phyloP scores from a whole-genome alignment of 2,113 vertebrate species.

The Gobio gobio region DNA sequence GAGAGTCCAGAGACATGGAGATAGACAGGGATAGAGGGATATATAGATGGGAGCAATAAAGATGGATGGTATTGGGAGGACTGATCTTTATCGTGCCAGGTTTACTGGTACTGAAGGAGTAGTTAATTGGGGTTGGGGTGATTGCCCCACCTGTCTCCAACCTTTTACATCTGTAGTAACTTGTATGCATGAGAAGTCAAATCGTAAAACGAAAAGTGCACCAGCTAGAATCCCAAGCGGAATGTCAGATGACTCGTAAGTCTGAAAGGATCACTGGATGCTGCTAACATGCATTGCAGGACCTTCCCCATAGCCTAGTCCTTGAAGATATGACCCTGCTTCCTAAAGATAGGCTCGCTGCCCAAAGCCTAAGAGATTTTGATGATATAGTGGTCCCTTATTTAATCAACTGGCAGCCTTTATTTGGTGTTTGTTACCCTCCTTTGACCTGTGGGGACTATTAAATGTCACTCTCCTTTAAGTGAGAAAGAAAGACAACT shows the following conservation, averaged over 20 bases:
- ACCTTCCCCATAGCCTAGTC: conserved; percentile 22
- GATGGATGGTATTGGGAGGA: conserved; percentile 24
- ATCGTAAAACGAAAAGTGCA: conserved; percentile 1
- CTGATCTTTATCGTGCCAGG: conserved; percentile 26
- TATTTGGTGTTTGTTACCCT: conserved; percentile 81
- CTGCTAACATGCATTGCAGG: conserved; percentile 5
- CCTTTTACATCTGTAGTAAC: conserved; percentile 32
- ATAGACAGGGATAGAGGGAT: conserved; percentile 13
- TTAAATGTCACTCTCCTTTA: conserved; percentile 80
- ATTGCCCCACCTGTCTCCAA: conserved; percentile 42
- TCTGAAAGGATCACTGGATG: not conserved
- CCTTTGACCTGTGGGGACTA: conserved; percentile 77
- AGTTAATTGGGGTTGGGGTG: conserved; percentile 44
- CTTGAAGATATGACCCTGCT: conserved; percentile 52
- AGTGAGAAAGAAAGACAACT: conserved; percentile 79
- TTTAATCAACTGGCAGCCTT: conserved; percentile 69
- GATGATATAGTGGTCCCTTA: conserved; percentile 65
- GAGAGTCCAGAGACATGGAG: not conserved
- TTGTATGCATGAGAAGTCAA: conserved; percentile 40
- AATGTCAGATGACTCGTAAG: conserved; percentile 31
- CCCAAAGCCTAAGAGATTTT: conserved; percentile 55
- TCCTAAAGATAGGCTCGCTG: conserved; percentile 38
- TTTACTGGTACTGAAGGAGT: conserved; percentile 41
- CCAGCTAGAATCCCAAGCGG: not conserved
- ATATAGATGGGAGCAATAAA: conserved; percentile 36